Evolutionary conservation across 2,797 vertebrate genomes (phyloP).

Genomic region (Coregonus sp.): DNA sequence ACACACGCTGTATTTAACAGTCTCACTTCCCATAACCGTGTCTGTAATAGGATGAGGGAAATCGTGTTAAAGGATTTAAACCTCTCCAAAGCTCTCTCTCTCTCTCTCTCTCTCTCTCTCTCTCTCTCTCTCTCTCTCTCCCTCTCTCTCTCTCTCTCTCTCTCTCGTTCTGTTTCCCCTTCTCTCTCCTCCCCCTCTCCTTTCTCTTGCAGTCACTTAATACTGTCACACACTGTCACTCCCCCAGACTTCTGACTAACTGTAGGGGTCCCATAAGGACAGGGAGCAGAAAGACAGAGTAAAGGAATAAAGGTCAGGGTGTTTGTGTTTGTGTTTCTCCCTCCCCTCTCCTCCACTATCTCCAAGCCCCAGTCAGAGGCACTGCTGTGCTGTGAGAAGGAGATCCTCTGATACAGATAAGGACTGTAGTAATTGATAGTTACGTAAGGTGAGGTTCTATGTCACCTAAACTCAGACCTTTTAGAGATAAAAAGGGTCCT

Average conservation of each 20-base stretch:
- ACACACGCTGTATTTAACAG: constrained; percentile 47
- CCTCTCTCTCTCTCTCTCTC: constrained; percentile 6
- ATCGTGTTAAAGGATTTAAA: constrained; percentile 80
- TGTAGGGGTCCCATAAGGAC: constrained; percentile 46
- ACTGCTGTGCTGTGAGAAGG: neutral
- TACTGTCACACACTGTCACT: constrained; percentile 44
- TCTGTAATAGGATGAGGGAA: constrained; percentile 76
- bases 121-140: constrained; percentile 37
- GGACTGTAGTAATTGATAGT: neutral
- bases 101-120: neutral
- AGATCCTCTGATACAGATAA: neutral
- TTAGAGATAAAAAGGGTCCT: neutral
- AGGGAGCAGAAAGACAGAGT: constrained; percentile 18
- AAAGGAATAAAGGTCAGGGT: constrained; percentile 10
- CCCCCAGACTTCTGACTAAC: constrained; percentile 50
- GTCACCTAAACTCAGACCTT: neutral
- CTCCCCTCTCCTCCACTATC: neutral
- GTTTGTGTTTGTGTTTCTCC: constrained; percentile 22
- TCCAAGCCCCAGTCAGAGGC: neutral
- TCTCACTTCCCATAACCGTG: constrained; percentile 66
- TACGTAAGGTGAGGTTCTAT: neutral
- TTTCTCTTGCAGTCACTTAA: constrained; percentile 51
- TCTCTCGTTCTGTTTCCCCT: constrained; percentile 52
- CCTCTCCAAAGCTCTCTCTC: constrained; percentile 64
- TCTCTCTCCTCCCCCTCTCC: constrained; percentile 48